A percentile compares a stretch with the other conserved stretches of the same genome.
Evolutionary conservation across 2,797 vertebrate genomes (phyloP).

Genomic region (Synaphobranchus kaupii): DNA sequence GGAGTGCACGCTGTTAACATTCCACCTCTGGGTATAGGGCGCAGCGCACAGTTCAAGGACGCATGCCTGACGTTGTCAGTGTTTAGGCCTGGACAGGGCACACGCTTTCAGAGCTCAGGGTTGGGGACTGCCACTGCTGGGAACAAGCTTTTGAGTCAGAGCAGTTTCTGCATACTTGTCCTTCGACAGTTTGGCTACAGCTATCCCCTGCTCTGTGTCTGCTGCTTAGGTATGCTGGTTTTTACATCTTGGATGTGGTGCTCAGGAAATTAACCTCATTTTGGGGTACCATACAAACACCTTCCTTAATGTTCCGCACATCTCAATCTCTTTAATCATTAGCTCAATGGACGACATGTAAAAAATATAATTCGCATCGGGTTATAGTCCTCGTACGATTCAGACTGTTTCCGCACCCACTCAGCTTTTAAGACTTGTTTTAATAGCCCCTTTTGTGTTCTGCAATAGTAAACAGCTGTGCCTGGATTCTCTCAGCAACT

Average conservation of each 20-base stretch:
- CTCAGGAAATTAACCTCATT: neutral
- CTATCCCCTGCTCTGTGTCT: neutral
- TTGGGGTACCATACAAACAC: neutral
- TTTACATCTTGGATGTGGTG: neutral
- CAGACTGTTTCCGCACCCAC: neutral
- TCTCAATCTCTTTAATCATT: conserved; percentile 11
- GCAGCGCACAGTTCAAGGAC: neutral
- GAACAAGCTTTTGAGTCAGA: neutral
- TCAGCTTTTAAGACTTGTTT: conserved; percentile 16
- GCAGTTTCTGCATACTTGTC: neutral
- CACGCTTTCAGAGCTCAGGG: neutral
- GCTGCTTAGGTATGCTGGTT: neutral
- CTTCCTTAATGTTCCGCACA: neutral
- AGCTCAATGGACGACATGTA: neutral
- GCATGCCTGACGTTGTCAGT: neutral
- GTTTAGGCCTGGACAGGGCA: neutral
- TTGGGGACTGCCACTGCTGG: neutral
- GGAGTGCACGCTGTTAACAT: neutral
- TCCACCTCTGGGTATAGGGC: neutral
- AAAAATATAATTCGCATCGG: neutral
- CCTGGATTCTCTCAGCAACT: conserved; percentile 26
- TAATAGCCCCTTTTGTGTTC: conserved; percentile 27
- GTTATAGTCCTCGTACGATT: neutral
- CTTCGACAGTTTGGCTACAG: neutral
- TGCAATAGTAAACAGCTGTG: conserved; percentile 35